Evolutionary conservation across 2,113 vertebrate genomes (phyloP), one percentile per base, ranked within the genome.

Genomic region (Neolamprologus falcicula): DNA sequence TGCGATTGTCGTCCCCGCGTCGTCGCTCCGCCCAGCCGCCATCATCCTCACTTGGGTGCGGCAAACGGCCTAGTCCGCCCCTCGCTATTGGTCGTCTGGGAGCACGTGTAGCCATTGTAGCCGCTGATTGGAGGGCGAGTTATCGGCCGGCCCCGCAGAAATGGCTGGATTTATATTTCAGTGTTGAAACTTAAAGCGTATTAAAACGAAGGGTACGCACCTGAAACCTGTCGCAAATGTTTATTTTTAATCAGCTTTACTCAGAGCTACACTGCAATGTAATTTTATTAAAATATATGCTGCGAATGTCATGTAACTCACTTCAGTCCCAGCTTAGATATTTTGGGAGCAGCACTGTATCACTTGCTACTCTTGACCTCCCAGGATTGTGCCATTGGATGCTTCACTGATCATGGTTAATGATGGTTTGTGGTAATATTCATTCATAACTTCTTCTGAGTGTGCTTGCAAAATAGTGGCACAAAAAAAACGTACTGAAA

Each of bases 11-110:
- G 53, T 82, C 82, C 45, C 87, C 13, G 19, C 66, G 40, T 79
- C 63, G 19, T 83, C 9, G 84, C 93, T 90, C 94, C 94, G 90
- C 94, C 95, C 92, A 71, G 59, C 86, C 55, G 35, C 90, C 93
- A 82, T 90, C 92, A 91, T 73, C 87, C 21, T 73, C 24, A 83
- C 66, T 90, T 90, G 94, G 94, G 95, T 95, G 94, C 94, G 95
- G 93, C 90, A 88, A 92, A 88, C 24, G 9, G 26, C 12, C 28
- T 47, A 59, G 86, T 87, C 35, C 33, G n/a, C 6, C 55, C 8
- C n/a, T 73, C 4, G 0, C 87, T 9, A 95, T 93, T 95, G 93
- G 93, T 5, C 57, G 5, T 0, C 1, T 1, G 0, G 3, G 4
- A 35, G 0, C 93, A 94, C 79, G 88, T 93, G 92, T 73, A 13